These are phyloP conservation scores for Himalopsyche tibetana DNA, from an alignment of 2,888 invertebrate species.

Conservation along the genomic window DNA sequence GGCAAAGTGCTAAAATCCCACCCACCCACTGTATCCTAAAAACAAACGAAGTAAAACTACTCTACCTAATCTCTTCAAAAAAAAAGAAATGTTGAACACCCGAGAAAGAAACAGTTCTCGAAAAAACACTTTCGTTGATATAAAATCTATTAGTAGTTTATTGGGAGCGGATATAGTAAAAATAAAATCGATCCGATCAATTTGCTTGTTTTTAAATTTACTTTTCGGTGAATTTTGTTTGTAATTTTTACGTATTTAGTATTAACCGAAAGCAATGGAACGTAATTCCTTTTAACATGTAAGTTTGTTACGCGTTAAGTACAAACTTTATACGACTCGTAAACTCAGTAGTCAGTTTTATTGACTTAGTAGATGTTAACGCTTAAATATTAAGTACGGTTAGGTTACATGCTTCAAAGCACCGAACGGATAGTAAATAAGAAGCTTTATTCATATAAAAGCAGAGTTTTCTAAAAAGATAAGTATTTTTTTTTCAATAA, in stretches of 20 bases:
- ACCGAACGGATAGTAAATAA: slow-evolving; percentile 20
- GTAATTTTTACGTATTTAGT: not conserved
- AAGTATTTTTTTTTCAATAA: not conserved
- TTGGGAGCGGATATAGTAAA: too few species aligned
- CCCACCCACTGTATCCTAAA: too few species aligned
- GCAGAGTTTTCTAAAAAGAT: not conserved
- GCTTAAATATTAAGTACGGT: slow-evolving; percentile 45
- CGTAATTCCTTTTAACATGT: slow-evolving; percentile 41
- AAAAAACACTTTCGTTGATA: too few species aligned
- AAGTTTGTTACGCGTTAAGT: slow-evolving; percentile 38
- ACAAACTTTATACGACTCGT: slow-evolving; percentile 37
- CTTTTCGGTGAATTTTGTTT: not conserved
- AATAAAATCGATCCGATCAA: too few species aligned
- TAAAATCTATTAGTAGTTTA: too few species aligned
- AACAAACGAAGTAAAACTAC: too few species aligned
- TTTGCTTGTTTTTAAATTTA: too few species aligned
- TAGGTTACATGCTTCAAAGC: slow-evolving; percentile 23
- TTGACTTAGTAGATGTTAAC: slow-evolving; percentile 46
- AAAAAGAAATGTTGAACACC: too few species aligned
- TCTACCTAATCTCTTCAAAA: too few species aligned
- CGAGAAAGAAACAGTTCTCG: too few species aligned
- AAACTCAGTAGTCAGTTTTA: slow-evolving; percentile 41
- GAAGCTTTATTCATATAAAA: slow-evolving; percentile 32
- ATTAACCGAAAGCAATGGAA: slow-evolving; percentile 31
- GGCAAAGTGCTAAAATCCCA: too few species aligned